Evolutionary conservation across 2,888 invertebrate genomes (phyloP).

Genomic region (Entomobrya proxima): DNA sequence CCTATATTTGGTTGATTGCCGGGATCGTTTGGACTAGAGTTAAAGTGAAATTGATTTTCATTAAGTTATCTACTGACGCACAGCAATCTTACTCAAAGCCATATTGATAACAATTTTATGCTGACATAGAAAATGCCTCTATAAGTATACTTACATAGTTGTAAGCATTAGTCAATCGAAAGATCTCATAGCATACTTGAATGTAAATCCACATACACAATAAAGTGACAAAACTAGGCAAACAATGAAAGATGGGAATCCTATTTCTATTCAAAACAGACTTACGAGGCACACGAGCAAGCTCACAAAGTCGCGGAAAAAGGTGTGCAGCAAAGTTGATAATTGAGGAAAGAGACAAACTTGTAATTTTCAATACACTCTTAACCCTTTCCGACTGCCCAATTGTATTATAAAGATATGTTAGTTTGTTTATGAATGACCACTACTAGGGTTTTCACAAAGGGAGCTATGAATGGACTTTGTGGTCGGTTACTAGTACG

Average conservation of each 20-base stretch:
- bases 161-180: too few relatives aligned
- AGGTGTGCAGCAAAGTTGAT: not conserved
- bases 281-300: conserved; percentile 40
- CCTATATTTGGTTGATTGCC: too few relatives aligned
- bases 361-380: not conserved
- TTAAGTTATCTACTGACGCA: too few relatives aligned
- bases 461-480: conserved; percentile 38
- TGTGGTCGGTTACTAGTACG: conserved; percentile 41
- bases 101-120: too few relatives aligned
- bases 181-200: not conserved
- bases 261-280: conserved; percentile 36
- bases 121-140: too few relatives aligned
- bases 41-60: too few relatives aligned
- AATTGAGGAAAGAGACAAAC: not conserved
- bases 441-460: conserved; percentile 14
- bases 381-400: conserved; percentile 12
- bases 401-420: not conserved
- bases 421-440: conserved; percentile 54
- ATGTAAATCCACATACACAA: not conserved
- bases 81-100: too few relatives aligned
- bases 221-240: not conserved
- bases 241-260: conserved; percentile 39
- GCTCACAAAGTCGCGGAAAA: not conserved
- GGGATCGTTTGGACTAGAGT: too few relatives aligned
- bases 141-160: too few relatives aligned